Evolutionary conservation across 1,140 invertebrate species (phyloP).

Genomic region (Brachionus rubens): DNA sequence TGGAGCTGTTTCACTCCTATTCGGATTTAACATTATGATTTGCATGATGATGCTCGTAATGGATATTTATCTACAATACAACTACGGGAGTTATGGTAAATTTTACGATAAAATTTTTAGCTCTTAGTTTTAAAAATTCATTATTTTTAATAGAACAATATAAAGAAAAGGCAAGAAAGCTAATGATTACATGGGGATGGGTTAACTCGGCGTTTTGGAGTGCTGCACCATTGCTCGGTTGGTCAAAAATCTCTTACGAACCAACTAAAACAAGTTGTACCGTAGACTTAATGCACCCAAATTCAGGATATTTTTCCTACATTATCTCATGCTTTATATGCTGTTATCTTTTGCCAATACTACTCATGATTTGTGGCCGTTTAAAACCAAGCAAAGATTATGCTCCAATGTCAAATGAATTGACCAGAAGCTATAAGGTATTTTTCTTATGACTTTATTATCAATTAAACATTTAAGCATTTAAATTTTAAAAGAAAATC

Average conservation of each 20-base stretch:
- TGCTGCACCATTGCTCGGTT: conserved; percentile 16
- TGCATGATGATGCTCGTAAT: conserved; percentile 20
- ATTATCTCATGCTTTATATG: conserved; percentile 37
- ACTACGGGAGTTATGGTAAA: conserved; percentile 5
- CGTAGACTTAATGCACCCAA: conserved; percentile 36
- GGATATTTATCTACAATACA: conserved; percentile 7
- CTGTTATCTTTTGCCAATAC: conserved; percentile 36
- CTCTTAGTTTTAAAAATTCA: neutral
- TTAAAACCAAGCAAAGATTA: conserved; percentile 21
- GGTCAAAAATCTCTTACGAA: conserved; percentile 37
- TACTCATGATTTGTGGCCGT: neutral
- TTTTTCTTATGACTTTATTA: neutral
- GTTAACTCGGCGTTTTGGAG: conserved; percentile 38
- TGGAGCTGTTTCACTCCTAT: conserved; percentile 20
- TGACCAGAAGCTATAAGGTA: neutral
- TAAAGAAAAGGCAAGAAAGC: neutral
- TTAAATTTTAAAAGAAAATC: conserved; percentile 36
- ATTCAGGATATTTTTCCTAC: conserved; percentile 8
- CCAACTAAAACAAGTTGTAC: conserved; percentile 34
- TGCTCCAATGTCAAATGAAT: neutral
- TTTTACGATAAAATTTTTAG: neutral
- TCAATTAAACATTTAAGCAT: conserved; percentile 5
- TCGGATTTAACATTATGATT: conserved; percentile 42
- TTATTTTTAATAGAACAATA: neutral
- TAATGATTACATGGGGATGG: conserved; percentile 36